Evolutionary conservation across 2,797 vertebrate species (phyloP).

Genomic region (Lemur catta): DNA sequence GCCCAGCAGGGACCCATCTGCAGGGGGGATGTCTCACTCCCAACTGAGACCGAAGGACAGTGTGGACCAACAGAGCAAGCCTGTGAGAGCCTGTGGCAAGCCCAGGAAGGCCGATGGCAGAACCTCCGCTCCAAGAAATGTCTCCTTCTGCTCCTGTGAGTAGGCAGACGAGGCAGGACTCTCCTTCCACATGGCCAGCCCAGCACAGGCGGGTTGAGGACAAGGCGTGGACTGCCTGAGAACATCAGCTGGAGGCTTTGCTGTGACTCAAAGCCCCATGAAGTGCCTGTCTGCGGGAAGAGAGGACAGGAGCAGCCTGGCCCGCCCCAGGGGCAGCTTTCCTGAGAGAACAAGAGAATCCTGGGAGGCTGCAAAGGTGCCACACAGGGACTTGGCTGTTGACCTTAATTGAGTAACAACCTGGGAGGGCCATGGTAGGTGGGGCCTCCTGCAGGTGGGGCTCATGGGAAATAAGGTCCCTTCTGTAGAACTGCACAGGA

Average conservation of each 20-base stretch:
- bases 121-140: background rate
- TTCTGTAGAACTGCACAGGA: background rate
- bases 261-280: background rate
- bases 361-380: background rate
- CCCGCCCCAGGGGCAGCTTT: background rate
- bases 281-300: background rate
- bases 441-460: background rate
- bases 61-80: background rate
- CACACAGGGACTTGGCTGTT: rapidly evolving
- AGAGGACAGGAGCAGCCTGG: too few relatives aligned
- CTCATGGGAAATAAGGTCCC: background rate
- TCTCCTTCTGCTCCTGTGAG: background rate
- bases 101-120: too few relatives aligned
- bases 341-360: background rate
- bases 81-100: rapidly evolving
- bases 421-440: background rate
- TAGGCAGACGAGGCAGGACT: background rate
- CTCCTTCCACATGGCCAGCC: background rate
- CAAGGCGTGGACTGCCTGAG: background rate
- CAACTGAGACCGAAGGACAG: background rate
- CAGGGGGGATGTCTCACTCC: background rate
- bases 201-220: background rate
- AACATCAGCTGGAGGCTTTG: background rate
- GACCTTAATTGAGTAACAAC: background rate
- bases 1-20: background rate